Conservation (phyloP, 2,888 invertebrate species). For the Argyra leucocephala region DNA sequence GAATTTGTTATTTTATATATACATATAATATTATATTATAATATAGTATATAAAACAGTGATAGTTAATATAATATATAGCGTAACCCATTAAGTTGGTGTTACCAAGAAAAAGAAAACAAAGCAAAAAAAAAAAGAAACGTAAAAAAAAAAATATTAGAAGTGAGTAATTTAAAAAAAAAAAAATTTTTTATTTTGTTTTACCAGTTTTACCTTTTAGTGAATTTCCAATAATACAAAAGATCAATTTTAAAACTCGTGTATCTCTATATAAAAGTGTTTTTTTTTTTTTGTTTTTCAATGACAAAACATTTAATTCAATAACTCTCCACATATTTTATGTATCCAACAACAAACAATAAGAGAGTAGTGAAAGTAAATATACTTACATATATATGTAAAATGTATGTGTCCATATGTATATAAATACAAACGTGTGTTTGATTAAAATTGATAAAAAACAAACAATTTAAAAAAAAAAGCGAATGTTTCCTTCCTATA, state of each 20-base stretch:
- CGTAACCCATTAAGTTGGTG: neutral
- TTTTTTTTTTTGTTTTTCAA: neutral
- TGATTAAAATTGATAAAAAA: no score
- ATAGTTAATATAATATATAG: no score
- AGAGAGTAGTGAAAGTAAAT: neutral
- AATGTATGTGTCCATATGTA: no score
- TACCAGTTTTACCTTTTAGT: no score
- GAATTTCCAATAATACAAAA: neutral
- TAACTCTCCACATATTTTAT: neutral
- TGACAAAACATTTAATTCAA: constrained; percentile 1
- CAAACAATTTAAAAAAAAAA: no score
- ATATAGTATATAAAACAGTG: no score
- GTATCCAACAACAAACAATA: neutral
- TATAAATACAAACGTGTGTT: no score
- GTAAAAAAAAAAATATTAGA: neutral
- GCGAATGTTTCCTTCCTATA: no score
- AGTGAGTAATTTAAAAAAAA: constrained; percentile 2
- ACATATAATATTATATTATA: no score
- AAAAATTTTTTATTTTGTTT: neutral
- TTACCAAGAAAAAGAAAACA: neutral
- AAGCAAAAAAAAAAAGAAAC: neutral
- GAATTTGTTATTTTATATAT: no score
- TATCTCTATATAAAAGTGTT: neutral
- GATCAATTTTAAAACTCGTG: no score
- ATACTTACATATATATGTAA: neutral